These are phyloP conservation scores for Copsychus sechellarum DNA, from an alignment of 2,113 vertebrate genomes.

Conservation along the genomic window DNA sequence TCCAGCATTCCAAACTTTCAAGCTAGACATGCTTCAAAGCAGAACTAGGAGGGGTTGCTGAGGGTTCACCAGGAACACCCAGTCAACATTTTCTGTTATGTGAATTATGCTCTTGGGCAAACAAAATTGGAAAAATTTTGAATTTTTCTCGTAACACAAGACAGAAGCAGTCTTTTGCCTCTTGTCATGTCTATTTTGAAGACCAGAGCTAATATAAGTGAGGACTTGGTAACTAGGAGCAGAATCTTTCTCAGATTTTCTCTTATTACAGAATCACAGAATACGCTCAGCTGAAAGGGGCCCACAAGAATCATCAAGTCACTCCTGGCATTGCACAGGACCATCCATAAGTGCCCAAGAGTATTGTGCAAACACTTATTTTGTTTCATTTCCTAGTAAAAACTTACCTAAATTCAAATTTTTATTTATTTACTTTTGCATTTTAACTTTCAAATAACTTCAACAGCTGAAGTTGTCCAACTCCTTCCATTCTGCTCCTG, in stretches of 20 bases:
- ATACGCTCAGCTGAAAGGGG: fast-evolving
- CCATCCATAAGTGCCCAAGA: not conserved
- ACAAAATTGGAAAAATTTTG: not conserved
- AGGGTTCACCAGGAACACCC: not conserved
- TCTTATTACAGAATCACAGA: not conserved
- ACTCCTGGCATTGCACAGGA: not conserved
- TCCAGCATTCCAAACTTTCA: not conserved
- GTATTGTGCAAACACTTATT: not conserved
- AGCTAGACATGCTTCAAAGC: not conserved
- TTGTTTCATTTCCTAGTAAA: not conserved
- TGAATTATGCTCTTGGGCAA: not conserved
- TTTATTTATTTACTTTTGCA: not conserved
- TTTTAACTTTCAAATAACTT: not conserved
- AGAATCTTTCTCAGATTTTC: not conserved
- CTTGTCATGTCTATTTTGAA: not conserved
- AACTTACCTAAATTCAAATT: not conserved
- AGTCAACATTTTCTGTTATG: not conserved
- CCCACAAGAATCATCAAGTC: not conserved
- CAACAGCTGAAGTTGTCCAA: fast-evolving
- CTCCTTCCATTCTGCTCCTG: not conserved
- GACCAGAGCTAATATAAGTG: not conserved
- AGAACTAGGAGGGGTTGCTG: not conserved
- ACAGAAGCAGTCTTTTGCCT: not conserved
- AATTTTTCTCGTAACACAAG: not conserved
- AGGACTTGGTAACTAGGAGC: not conserved